phyloP scores from a whole-genome alignment of 92 coral and sea anemone genomes.

The Epizoanthus fatuus region DNA sequence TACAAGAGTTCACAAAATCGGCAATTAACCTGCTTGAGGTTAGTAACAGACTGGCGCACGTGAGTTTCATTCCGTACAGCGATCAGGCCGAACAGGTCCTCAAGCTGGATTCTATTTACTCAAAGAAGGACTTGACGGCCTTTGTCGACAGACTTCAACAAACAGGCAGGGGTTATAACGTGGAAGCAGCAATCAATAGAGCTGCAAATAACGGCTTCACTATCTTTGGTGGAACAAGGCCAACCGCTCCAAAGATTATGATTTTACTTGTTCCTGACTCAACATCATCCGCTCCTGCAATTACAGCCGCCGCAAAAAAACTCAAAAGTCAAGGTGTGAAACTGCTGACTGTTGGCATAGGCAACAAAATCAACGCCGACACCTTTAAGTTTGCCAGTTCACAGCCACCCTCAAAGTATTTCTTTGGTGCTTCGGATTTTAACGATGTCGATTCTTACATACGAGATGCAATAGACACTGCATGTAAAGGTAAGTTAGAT shows the following conservation, averaged over 20 bases:
- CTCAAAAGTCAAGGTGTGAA: constrained; percentile 87
- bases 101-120: constrained; percentile 62
- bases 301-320: constrained; percentile 65
- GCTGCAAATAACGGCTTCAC: constrained; percentile 80
- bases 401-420: constrained; percentile 78
- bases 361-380: constrained; percentile 56
- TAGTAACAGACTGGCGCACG: constrained; percentile 74
- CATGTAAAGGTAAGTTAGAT: constrained; percentile 76
- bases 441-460: constrained; percentile 51
- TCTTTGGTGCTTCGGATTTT: constrained; percentile 57
- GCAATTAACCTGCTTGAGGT: constrained; percentile 65
- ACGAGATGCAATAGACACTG: constrained; percentile 69
- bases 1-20: constrained; percentile 53
- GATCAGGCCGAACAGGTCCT: constrained; percentile 52
- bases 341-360: constrained; percentile 75
- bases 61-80: constrained; percentile 77
- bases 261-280: constrained; percentile 82
- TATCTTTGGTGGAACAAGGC: constrained; percentile 92
- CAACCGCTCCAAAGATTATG: constrained; percentile 80
- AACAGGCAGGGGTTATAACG: constrained; percentile 60
- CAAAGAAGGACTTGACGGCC: constrained; percentile 40
- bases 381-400: constrained; percentile 64
- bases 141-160: constrained; percentile 48
- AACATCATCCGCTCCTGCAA: constrained; percentile 42
- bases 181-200: constrained; percentile 65